These are phyloP conservation scores for Corythaeola cristata DNA, from an alignment of 2,113 vertebrate genomes.

Conservation along the genomic window DNA sequence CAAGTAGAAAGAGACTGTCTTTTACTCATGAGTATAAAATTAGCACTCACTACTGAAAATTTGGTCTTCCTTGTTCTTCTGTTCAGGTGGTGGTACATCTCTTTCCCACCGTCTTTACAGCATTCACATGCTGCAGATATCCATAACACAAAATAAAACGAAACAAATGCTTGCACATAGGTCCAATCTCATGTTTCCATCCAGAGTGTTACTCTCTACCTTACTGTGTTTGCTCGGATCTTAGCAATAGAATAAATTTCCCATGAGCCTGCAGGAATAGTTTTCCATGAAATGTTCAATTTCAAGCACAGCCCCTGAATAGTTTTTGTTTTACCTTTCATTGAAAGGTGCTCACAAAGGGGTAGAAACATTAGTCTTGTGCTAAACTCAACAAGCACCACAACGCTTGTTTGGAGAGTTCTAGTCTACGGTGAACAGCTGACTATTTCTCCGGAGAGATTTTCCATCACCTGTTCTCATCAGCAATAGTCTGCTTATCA, in stretches of 20 bases:
- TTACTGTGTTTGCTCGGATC: background rate
- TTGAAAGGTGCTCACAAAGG: background rate
- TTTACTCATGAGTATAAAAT: background rate
- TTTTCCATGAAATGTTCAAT: background rate
- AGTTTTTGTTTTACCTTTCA: background rate
- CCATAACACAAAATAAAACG: background rate
- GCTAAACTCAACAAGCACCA: background rate
- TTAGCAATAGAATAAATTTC: background rate
- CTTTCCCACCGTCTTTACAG: background rate
- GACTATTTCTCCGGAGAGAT: background rate
- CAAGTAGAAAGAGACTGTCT: background rate
- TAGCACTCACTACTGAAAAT: background rate
- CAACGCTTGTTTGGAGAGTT: background rate
- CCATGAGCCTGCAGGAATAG: background rate
- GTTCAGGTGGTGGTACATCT: background rate
- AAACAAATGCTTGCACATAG: background rate
- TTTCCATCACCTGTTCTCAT: background rate
- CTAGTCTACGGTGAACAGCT: rapidly evolving
- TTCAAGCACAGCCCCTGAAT: background rate
- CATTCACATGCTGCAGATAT: background rate
- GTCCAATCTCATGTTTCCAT: background rate
- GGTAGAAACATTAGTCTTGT: background rate
- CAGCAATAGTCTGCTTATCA: background rate
- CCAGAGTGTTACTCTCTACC: background rate
- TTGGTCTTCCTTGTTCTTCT: background rate